These are phyloP conservation scores for Taxidea taxus DNA, from an alignment of 2,113 vertebrate species.

Conservation along the genomic window DNA sequence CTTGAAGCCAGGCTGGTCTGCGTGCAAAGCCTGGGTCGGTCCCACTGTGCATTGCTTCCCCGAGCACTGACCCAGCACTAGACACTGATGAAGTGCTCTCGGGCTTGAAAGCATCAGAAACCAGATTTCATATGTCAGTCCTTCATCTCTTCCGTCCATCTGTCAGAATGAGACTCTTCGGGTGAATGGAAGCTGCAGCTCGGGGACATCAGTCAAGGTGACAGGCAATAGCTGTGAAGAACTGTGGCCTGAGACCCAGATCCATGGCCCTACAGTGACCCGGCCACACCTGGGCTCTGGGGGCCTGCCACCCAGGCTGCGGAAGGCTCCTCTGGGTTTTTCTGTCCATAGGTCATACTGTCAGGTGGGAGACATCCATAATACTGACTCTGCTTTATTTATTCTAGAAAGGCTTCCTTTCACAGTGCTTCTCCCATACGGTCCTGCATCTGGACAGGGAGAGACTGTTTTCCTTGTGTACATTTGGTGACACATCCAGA, in stretches of 20 bases:
- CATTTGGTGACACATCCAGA: not conserved
- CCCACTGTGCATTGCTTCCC: accelerated
- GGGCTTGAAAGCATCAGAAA: accelerated
- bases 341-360: not conserved
- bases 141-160: not conserved
- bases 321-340: not conserved
- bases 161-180: accelerated
- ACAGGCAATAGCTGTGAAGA: not conserved
- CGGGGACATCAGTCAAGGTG: not conserved
- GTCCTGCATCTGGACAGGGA: not conserved
- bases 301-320: accelerated
- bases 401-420: not conserved
- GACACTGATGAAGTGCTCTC: accelerated
- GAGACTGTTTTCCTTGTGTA: not conserved
- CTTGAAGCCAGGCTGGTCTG: not conserved
- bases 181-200: not conserved
- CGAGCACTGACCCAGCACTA: accelerated
- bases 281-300: not conserved
- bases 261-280: accelerated
- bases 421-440: not conserved
- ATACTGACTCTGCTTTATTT: not conserved
- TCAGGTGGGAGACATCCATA: not conserved
- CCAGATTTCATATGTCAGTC: accelerated
- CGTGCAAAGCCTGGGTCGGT: accelerated
- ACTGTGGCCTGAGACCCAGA: not conserved